Evolutionary conservation across 1,140 invertebrate species (phyloP), one percentile per base, ranked within the genome.

Genomic region (Fopius arisanus): DNA sequence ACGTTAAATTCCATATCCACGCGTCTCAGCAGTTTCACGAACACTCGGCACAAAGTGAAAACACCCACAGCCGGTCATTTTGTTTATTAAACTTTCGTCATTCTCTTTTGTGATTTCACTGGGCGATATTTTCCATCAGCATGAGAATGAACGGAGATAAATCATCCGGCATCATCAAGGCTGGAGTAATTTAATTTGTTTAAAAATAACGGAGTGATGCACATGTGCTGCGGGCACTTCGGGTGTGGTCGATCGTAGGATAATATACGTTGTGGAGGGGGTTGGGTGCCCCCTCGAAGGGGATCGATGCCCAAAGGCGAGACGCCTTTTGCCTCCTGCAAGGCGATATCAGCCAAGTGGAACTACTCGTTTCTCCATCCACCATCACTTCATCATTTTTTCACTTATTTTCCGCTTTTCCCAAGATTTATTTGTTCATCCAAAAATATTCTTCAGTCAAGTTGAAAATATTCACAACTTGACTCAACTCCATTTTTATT

Each of bases 171-270:
- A 26, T 59, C 54, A 59, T 28, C 54, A 59, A 59, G 54, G 54
- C 23, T 59, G 28, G 33, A 67, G 3, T 19, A 10, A 40, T 40
- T 40, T 23, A 67, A 67, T 40, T 67, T 40, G 65, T 26, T 31
- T 51, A 54, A 29, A 69, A 54, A 69, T 23, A 40, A 19, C 21
- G 6, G 7, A 41, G 33, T 69, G 41, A 51, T 69, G 37, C 65
- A 23, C 33, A 23, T 70, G 29, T 29, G 29, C 82, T 81, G 70
- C 75, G 78, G 81, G 82, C 79, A 21, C 68, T 75, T 73, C 80
- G 83, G 82, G 82, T 81, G 83, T 83, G 83, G 82, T 76, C 80
- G 83, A 85, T 83, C 77, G 72, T 77, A 76, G 80, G 82, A 83
- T 83, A 81, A 81, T 80, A 74, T 63, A 75, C 75, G 71, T 69